These are phyloP conservation scores for Trachurus trachurus DNA, from an alignment of 2,797 vertebrate species.

Conservation along the genomic window DNA sequence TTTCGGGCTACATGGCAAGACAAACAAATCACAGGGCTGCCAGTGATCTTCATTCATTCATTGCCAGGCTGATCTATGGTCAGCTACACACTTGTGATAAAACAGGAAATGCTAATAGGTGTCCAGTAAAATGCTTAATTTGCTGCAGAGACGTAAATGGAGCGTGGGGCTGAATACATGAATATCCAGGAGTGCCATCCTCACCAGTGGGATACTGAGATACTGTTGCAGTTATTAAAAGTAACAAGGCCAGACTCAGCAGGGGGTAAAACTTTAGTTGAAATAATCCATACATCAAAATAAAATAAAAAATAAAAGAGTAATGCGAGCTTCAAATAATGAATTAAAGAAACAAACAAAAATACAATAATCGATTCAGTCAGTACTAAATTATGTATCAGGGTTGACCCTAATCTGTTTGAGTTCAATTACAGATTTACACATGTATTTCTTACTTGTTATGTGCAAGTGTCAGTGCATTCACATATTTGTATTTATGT, in stretches of 20 bases:
- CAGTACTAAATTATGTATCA: background rate
- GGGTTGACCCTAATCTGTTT: background rate
- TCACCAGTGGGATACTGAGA: constrained; percentile 60
- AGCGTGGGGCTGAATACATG: constrained; percentile 25
- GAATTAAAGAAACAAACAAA: background rate
- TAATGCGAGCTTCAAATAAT: background rate
- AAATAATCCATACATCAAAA: background rate
- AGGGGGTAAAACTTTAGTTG: background rate
- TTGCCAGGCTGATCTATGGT: constrained; percentile 49
- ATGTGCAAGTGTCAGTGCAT: too few species aligned
- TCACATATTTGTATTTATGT: background rate
- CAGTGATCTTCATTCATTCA: constrained; percentile 49
- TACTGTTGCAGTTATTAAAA: constrained; percentile 78
- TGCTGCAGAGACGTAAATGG: constrained; percentile 28
- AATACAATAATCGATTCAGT: background rate
- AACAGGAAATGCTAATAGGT: constrained; percentile 53
- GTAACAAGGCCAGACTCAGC: constrained; percentile 71
- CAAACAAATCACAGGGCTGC: constrained; percentile 64
- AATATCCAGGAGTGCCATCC: constrained; percentile 36
- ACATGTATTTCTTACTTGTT: background rate
- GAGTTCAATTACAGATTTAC: background rate
- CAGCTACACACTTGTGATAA: constrained; percentile 40
- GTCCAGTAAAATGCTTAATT: constrained; percentile 54
- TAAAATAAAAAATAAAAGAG: background rate
- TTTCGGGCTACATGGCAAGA: constrained; percentile 54